A percentile compares a stretch with the other conserved stretches of the same genome.
phyloP scores from a whole-genome alignment of 1,140 invertebrate species.

The Lethocerus indicus region DNA sequence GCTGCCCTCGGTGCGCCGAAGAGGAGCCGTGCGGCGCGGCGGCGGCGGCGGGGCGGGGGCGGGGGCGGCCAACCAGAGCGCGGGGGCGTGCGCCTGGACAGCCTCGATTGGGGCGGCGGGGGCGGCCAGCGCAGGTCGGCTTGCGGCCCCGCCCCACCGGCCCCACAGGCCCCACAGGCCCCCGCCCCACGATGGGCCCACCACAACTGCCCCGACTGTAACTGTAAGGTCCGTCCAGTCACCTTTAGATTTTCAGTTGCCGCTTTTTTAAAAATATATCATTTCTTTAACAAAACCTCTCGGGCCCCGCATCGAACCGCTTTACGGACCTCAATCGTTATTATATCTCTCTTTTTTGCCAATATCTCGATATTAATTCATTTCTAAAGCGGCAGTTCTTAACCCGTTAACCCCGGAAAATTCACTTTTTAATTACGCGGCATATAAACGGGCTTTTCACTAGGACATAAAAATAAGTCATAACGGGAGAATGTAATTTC shows the following conservation, averaged over 20 bases:
- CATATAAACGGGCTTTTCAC: too few relatives aligned
- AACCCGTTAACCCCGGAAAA: background rate
- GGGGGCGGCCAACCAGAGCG: too few relatives aligned
- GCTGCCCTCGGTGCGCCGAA: conserved; percentile 50
- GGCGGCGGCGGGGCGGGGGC: too few relatives aligned
- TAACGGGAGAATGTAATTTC: too few relatives aligned
- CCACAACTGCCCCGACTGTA: conserved; percentile 51
- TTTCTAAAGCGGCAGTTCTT: background rate
- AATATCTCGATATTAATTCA: background rate
- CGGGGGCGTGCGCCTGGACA: too few relatives aligned
- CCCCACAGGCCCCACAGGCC: background rate
- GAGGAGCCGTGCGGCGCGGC: too few relatives aligned
- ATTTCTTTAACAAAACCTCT: background rate
- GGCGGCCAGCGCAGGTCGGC: conserved; percentile 23
- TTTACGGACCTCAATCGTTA: background rate
- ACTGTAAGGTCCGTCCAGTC: conserved; percentile 48
- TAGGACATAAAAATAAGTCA: too few relatives aligned
- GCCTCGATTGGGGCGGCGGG: too few relatives aligned
- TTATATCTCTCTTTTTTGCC: background rate
- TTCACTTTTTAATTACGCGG: too few relatives aligned
- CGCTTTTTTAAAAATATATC: background rate
- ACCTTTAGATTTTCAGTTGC: background rate
- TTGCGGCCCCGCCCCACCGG: background rate
- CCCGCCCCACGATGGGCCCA: conserved; percentile 1
- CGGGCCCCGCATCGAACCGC: background rate